Evolutionary conservation across 1,140 invertebrate species (phyloP).

Genomic region (Luehdorfia chinensis): DNA sequence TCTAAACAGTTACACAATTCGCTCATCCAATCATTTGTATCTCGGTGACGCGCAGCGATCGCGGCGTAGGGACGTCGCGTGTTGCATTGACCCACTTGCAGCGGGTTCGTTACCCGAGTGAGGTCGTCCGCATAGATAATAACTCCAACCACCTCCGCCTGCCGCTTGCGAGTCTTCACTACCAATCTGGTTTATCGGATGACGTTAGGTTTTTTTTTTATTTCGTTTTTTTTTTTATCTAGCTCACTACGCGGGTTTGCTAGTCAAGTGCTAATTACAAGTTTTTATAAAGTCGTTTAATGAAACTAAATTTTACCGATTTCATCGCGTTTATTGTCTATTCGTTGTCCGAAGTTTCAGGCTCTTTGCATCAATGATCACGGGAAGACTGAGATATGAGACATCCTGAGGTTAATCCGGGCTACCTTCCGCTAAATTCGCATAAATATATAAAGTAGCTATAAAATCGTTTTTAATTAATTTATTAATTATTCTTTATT

Average conservation of each 20-base stretch:
- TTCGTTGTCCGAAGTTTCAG: too few relatives aligned
- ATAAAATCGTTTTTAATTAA: background rate
- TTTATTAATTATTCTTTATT: too few relatives aligned
- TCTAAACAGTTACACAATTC: slow-evolving; percentile 14
- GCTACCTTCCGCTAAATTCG: too few relatives aligned
- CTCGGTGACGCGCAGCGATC: slow-evolving; percentile 29
- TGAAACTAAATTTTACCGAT: too few relatives aligned
- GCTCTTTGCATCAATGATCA: too few relatives aligned
- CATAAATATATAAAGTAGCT: too few relatives aligned
- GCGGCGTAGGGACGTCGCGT: slow-evolving; percentile 40
- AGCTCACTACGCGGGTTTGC: too few relatives aligned
- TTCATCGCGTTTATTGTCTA: too few relatives aligned
- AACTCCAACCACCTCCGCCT: slow-evolving; percentile 22
- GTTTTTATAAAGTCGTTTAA: too few relatives aligned
- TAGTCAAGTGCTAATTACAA: too few relatives aligned
- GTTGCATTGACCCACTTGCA: slow-evolving; percentile 60
- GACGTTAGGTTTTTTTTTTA: slow-evolving; percentile 29
- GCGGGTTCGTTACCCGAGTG: slow-evolving; percentile 59
- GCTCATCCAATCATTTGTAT: slow-evolving; percentile 22
- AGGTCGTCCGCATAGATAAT: slow-evolving; percentile 53
- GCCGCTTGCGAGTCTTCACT: slow-evolving; percentile 38
- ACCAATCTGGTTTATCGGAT: slow-evolving; percentile 38
- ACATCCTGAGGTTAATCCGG: too few relatives aligned
- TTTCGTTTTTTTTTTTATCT: slow-evolving; percentile 9
- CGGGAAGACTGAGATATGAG: too few relatives aligned